A percentile compares a stretch with the other conserved stretches of the same genome.
Evolutionary conservation across 2,113 vertebrate species (phyloP).

Genomic region (Scomber colias): DNA sequence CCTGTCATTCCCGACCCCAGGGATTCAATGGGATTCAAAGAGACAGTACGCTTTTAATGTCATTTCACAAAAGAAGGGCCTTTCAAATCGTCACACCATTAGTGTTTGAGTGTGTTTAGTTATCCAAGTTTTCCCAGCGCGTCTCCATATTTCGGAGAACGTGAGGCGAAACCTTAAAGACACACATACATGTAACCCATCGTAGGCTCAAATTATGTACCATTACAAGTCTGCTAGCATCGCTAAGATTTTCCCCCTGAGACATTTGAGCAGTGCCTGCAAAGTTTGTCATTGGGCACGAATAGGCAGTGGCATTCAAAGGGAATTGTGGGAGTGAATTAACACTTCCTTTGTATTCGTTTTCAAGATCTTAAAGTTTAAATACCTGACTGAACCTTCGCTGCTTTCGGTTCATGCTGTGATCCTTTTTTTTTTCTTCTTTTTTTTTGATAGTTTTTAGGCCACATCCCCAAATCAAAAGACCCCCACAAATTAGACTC

Average conservation of each 20-base stretch:
- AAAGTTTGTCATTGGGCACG: slow-evolving; percentile 30
- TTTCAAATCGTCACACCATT: slow-evolving; percentile 67
- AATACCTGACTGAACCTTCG: slow-evolving; percentile 33
- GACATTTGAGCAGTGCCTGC: slow-evolving; percentile 14
- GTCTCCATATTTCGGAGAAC: slow-evolving; percentile 35
- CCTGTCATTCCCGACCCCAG: slow-evolving; percentile 66
- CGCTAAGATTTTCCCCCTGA: slow-evolving; percentile 31
- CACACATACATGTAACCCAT: slow-evolving; percentile 30
- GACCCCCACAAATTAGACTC: not conserved
- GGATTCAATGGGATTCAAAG: slow-evolving; percentile 78
- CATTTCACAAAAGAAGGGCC: slow-evolving; percentile 75
- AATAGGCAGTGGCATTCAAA: slow-evolving; percentile 68
- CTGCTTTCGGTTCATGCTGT: slow-evolving; percentile 53
- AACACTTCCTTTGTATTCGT: slow-evolving; percentile 38
- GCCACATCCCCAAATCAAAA: slow-evolving; percentile 24
- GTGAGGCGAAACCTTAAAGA: slow-evolving; percentile 28
- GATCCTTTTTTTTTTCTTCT: not conserved
- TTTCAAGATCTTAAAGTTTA: slow-evolving; percentile 39
- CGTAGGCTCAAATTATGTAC: slow-evolving; percentile 43
- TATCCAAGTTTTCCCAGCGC: slow-evolving; percentile 33
- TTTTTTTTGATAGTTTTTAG: not conserved
- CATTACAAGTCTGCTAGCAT: slow-evolving; percentile 46
- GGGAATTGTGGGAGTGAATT: slow-evolving; percentile 67
- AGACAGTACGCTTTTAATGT: slow-evolving; percentile 85
- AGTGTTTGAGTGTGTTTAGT: slow-evolving; percentile 58